Conservation (phyloP, 2,797 vertebrate genomes). For the Anguilla marmorata region DNA sequence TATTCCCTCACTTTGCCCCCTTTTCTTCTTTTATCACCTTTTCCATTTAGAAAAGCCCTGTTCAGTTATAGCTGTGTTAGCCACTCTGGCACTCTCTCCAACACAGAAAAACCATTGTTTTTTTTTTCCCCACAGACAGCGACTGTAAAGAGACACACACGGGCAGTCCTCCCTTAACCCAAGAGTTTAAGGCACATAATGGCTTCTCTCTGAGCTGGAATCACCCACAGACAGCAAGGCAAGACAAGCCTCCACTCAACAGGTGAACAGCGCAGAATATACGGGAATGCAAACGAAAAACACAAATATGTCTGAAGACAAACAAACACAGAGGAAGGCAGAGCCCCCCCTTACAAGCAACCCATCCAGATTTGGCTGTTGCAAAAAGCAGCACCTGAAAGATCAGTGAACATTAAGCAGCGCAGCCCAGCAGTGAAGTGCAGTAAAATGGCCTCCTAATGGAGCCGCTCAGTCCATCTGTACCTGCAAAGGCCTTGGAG, state of each 20-base stretch:
- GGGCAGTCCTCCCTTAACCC: not conserved
- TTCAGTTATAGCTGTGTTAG: slow-evolving; percentile 73
- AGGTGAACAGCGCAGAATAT: not conserved
- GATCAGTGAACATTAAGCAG: not conserved
- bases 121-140: not conserved
- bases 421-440: not conserved
- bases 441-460: not conserved
- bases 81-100: slow-evolving; percentile 42
- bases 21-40: not conserved
- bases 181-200: not conserved
- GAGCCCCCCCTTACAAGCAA: not conserved
- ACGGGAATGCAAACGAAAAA: not conserved
- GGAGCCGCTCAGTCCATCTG: not conserved
- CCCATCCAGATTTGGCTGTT: not conserved
- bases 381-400: not conserved
- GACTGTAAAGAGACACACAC: not conserved
- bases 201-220: not conserved
- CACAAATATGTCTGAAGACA: slow-evolving; percentile 7
- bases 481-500: slow-evolving; percentile 97
- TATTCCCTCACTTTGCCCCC: not conserved
- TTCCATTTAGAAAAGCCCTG: slow-evolving; percentile 69
- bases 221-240: not conserved
- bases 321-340: not conserved
- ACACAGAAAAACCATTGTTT: not conserved
- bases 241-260: not conserved